Percentiles rank a stretch among this genome's conserved stretches.
These are phyloP conservation scores for Drosophila sordidula DNA, from an alignment of 2,888 invertebrate genomes.

Conservation along the genomic window DNA sequence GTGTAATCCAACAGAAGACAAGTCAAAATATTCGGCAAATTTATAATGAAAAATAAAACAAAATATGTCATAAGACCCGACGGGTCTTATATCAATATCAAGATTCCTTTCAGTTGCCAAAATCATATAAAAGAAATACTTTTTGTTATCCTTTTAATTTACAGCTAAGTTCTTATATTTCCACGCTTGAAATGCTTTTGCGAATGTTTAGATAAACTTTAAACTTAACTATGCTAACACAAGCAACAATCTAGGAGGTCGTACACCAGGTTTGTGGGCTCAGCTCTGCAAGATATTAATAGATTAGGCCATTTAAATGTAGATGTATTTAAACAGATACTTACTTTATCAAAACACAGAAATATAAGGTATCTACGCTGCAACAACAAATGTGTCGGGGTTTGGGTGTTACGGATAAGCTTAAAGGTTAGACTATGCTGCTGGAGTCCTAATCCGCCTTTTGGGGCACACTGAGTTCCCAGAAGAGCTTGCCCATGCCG, in stretches of 20 bases:
- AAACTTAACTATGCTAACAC: slow-evolving; percentile 51
- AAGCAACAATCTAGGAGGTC: slow-evolving; percentile 42
- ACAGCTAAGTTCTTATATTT: slow-evolving; percentile 79
- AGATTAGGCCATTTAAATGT: too few relatives aligned
- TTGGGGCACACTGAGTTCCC: slow-evolving; percentile 81
- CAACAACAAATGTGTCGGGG: slow-evolving; percentile 41
- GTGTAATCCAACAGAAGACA: slow-evolving; percentile 7
- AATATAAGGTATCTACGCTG: slow-evolving; percentile 71
- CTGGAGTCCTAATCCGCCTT: slow-evolving; percentile 52
- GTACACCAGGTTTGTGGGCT: slow-evolving; percentile 33
- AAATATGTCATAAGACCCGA: slow-evolving; percentile 23
- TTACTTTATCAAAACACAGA: slow-evolving; percentile 70
- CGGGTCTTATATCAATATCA: neutral
- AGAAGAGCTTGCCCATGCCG: slow-evolving; percentile 81
- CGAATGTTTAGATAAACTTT: slow-evolving; percentile 61
- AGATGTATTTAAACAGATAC: slow-evolving; percentile 21
- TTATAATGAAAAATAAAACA: slow-evolving; percentile 34
- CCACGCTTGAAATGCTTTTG: slow-evolving; percentile 80
- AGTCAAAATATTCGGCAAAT: slow-evolving; percentile 39
- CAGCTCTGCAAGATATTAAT: slow-evolving; percentile 45
- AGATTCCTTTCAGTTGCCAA: slow-evolving; percentile 7
- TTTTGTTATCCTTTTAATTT: slow-evolving; percentile 41
- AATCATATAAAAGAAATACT: slow-evolving; percentile 21
- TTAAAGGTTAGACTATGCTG: slow-evolving; percentile 43
- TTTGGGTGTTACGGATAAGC: slow-evolving; percentile 50